phyloP scores from a whole-genome alignment of 2,888 invertebrate genomes.

The Mesorhabditis spiculigera region DNA sequence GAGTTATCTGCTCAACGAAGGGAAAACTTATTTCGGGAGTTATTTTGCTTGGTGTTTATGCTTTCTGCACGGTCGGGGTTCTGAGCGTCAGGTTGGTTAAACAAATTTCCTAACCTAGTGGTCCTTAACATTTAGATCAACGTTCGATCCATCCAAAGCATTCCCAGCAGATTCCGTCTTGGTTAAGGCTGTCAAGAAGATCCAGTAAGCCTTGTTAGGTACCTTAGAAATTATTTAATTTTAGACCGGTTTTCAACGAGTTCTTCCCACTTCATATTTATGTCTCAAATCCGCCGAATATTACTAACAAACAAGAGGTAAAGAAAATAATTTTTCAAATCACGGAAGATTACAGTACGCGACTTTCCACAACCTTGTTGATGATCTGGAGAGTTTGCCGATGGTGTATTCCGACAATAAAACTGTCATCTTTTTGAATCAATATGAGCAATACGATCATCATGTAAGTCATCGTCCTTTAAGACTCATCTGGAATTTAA shows the following conservation, averaged over 20 bases:
- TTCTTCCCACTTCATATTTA: slow-evolving; percentile 52
- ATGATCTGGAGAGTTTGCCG: slow-evolving; percentile 40
- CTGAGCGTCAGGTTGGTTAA: slow-evolving; percentile 8
- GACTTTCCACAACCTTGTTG: slow-evolving; percentile 35
- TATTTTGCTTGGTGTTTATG: slow-evolving; percentile 21
- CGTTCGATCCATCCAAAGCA: slow-evolving; percentile 54
- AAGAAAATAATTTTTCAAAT: neutral
- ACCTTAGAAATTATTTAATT: slow-evolving; percentile 3
- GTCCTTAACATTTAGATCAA: slow-evolving; percentile 27
- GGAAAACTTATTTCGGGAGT: slow-evolving; percentile 12
- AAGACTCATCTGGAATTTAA: slow-evolving; percentile 9
- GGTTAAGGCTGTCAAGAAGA: slow-evolving; percentile 41
- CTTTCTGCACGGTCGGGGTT: slow-evolving; percentile 23
- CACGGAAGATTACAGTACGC: slow-evolving; percentile 11
- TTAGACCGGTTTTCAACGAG: slow-evolving; percentile 50
- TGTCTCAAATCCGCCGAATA: slow-evolving; percentile 51
- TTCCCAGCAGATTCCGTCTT: slow-evolving; percentile 53
- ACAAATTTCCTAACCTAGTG: slow-evolving; percentile 24
- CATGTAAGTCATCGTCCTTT: slow-evolving; percentile 9
- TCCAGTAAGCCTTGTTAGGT: slow-evolving; percentile 23
- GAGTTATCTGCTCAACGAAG: neutral
- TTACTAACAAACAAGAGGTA: slow-evolving; percentile 37
- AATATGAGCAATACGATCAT: slow-evolving; percentile 47
- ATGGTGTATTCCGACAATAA: slow-evolving; percentile 44
- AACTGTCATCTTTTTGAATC: slow-evolving; percentile 46